These are phyloP conservation scores for Megaceryle maxima DNA, from an alignment of 2,113 vertebrate species.

Conservation along the genomic window DNA sequence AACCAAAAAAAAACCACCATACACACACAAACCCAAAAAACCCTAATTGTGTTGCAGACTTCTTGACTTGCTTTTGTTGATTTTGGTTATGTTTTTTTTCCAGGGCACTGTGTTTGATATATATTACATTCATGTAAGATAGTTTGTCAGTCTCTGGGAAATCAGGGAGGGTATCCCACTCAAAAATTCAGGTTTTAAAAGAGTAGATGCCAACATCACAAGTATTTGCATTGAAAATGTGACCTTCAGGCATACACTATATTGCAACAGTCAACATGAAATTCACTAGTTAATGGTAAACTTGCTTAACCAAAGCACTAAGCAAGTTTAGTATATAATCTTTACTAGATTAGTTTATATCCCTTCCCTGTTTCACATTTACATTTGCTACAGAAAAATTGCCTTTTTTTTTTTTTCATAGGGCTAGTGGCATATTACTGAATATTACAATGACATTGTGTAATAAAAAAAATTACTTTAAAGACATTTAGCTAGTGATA, in stretches of 20 bases:
- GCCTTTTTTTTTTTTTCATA: background rate
- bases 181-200: background rate
- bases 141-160: background rate
- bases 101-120: background rate
- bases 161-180: background rate
- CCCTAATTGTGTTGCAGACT: background rate
- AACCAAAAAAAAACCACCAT: too few relatives aligned
- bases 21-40: background rate
- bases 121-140: background rate
- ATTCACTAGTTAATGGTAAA: background rate
- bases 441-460: background rate
- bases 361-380: background rate
- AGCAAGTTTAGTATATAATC: background rate
- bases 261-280: conserved; percentile 13
- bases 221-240: conserved; percentile 29
- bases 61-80: background rate
- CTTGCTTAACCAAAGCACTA: background rate
- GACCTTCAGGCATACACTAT: background rate
- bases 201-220: background rate
- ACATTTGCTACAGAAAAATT: background rate
- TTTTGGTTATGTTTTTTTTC: background rate
- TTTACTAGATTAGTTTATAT: background rate
- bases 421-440: background rate
- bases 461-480: background rate
- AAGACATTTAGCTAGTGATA: background rate